Conservation (phyloP, 1,140 invertebrate species). For the Drosophila subpulchrella region DNA sequence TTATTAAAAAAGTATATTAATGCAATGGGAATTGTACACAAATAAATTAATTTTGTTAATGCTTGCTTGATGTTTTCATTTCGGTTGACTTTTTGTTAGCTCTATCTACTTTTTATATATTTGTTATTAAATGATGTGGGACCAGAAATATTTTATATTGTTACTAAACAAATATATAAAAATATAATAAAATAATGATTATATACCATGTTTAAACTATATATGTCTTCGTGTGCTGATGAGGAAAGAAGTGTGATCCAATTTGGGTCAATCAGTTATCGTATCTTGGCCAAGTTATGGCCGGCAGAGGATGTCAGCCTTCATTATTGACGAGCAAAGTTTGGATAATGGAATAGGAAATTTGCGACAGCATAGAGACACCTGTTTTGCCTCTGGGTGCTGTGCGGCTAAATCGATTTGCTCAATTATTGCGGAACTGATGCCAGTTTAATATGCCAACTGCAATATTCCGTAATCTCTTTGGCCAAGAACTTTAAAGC, state of each 20-base stretch:
- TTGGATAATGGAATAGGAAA: slow-evolving; percentile 22
- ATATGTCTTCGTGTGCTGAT: background rate
- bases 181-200: too few relatives aligned
- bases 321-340: slow-evolving; percentile 14
- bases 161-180: too few relatives aligned
- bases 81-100: background rate
- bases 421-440: slow-evolving; percentile 7
- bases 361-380: slow-evolving; percentile 11
- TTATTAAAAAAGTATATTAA: too few relatives aligned
- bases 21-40: too few relatives aligned
- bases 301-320: background rate
- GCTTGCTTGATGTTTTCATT: too few relatives aligned
- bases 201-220: background rate
- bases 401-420: slow-evolving; percentile 14
- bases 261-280: background rate
- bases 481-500: slow-evolving; percentile 32
- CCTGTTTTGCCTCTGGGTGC: slow-evolving; percentile 18
- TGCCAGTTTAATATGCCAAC: slow-evolving; percentile 42
- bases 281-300: slow-evolving; percentile 16
- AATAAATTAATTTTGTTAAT: too few relatives aligned
- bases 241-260: background rate
- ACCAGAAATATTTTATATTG: too few relatives aligned
- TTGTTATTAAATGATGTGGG: too few relatives aligned
- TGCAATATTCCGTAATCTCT: slow-evolving; percentile 41
- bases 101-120: too few relatives aligned